Percentiles rank a stretch among this genome's conserved stretches.
These are phyloP conservation scores for Volucella zonaria DNA, from an alignment of 2,888 invertebrate genomes.

Conservation along the genomic window DNA sequence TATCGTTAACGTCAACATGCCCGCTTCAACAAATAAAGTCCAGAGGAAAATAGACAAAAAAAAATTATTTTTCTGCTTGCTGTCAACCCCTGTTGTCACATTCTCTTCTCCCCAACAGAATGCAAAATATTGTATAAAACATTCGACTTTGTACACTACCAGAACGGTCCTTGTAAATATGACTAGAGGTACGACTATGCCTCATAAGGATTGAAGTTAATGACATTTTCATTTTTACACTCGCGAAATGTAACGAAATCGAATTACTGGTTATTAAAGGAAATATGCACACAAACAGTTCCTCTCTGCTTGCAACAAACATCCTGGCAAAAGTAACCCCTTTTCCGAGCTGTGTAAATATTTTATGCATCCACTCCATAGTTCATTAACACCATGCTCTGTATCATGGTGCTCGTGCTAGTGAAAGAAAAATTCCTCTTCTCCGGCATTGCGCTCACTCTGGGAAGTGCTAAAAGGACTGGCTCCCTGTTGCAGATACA, in stretches of 20 bases:
- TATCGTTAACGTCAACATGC: too few relatives aligned
- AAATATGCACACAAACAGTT: slow-evolving; percentile 14
- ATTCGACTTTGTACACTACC: too few relatives aligned
- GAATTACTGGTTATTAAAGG: slow-evolving; percentile 41
- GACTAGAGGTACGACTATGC: too few relatives aligned
- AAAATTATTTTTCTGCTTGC: too few relatives aligned
- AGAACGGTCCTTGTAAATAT: too few relatives aligned
- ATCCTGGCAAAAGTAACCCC: slow-evolving; percentile 2
- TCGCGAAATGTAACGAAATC: slow-evolving; percentile 40
- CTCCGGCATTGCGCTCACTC: slow-evolving; percentile 45
- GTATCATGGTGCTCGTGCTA: slow-evolving; percentile 50
- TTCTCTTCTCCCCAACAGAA: too few relatives aligned
- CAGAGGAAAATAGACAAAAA: too few relatives aligned
- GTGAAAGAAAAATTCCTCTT: slow-evolving; percentile 43
- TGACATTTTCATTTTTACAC: not conserved
- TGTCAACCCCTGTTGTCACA: too few relatives aligned
- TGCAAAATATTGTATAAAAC: too few relatives aligned
- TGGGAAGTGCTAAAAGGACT: slow-evolving; percentile 63
- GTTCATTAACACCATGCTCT: slow-evolving; percentile 68
- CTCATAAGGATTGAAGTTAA: too few relatives aligned
- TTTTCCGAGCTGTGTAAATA: slow-evolving; percentile 47
- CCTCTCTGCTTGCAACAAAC: not conserved
- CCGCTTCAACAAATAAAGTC: too few relatives aligned
- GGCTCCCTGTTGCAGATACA: slow-evolving; percentile 71
- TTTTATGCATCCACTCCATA: slow-evolving; percentile 58